phyloP scores from a whole-genome alignment of 2,113 vertebrate species.

The Bubo scandiacus region DNA sequence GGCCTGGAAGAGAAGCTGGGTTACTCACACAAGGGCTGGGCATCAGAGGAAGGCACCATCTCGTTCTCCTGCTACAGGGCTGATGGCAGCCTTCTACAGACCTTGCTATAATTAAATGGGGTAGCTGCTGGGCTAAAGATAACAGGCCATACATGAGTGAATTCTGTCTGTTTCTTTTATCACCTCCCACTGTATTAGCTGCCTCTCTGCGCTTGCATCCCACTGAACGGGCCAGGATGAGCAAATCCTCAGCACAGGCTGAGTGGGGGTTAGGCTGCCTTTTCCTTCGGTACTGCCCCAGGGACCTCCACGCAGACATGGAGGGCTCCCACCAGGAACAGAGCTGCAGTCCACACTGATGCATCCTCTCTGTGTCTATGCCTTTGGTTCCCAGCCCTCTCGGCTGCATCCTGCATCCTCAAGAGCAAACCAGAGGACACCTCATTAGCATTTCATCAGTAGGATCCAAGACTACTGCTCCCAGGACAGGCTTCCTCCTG shows the following conservation, averaged over 20 bases:
- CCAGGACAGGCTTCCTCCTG: not conserved
- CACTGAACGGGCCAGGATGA: not conserved
- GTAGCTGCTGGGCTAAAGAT: not conserved
- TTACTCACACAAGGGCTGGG: not conserved
- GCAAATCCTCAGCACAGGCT: not conserved
- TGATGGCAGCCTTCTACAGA: not conserved
- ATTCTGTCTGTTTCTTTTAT: not conserved
- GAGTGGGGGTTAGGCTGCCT: not conserved
- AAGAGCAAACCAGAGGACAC: accelerated
- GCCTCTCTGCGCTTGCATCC: not conserved
- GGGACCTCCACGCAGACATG: not conserved
- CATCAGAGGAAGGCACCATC: not conserved
- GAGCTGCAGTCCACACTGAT: not conserved
- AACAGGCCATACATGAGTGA: not conserved
- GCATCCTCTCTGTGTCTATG: not conserved
- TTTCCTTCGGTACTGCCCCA: not conserved
- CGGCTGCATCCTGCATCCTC: not conserved
- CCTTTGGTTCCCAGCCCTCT: not conserved
- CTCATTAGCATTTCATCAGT: not conserved
- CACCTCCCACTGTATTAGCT: not conserved
- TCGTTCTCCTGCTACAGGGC: not conserved
- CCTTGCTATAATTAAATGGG: not conserved
- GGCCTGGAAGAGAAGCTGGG: not conserved
- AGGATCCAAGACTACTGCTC: not conserved
- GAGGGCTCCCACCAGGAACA: not conserved